These are phyloP conservation scores for Cephalotes varians DNA, from an alignment of 2,888 invertebrate species.

Conservation along the genomic window DNA sequence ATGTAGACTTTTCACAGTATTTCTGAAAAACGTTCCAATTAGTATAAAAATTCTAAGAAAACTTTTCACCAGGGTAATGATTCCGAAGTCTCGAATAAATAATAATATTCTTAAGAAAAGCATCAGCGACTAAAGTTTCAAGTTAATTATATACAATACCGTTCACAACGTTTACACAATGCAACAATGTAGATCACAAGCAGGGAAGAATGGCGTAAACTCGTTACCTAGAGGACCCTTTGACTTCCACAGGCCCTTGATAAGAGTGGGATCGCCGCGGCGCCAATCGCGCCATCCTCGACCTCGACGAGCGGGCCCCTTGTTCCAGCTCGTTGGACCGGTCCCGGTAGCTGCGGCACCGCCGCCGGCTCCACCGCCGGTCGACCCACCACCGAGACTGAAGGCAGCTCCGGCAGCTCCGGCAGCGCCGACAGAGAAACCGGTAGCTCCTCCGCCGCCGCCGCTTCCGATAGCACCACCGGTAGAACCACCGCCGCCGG, in stretches of 20 bases:
- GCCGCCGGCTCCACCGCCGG: slow-evolving; percentile 84
- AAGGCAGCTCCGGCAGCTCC: slow-evolving; percentile 69
- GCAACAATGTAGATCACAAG: not conserved
- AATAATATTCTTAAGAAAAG: not conserved
- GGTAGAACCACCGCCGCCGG: slow-evolving; percentile 73
- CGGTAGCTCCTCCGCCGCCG: slow-evolving; percentile 82
- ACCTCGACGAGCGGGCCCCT: slow-evolving; percentile 85
- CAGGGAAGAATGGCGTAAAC: not conserved
- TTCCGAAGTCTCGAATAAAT: not conserved
- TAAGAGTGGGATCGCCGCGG: slow-evolving; percentile 90
- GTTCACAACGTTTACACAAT: not conserved
- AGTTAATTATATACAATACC: not conserved
- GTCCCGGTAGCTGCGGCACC: slow-evolving; percentile 78
- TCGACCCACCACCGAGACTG: slow-evolving; percentile 86
- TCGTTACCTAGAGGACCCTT: slow-evolving; percentile 90
- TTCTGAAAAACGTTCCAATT: too few relatives aligned
- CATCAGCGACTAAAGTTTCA: not conserved
- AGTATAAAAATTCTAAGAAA: too few relatives aligned
- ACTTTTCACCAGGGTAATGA: too few relatives aligned
- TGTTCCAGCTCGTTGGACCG: slow-evolving; percentile 55
- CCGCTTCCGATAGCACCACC: slow-evolving; percentile 87
- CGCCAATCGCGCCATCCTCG: slow-evolving; percentile 91
- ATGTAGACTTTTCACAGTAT: too few relatives aligned
- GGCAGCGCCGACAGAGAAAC: slow-evolving; percentile 69
- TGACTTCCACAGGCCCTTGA: slow-evolving; percentile 91